phyloP scores from a whole-genome alignment of 2,888 invertebrate species.

The Eucera pruinosa region DNA sequence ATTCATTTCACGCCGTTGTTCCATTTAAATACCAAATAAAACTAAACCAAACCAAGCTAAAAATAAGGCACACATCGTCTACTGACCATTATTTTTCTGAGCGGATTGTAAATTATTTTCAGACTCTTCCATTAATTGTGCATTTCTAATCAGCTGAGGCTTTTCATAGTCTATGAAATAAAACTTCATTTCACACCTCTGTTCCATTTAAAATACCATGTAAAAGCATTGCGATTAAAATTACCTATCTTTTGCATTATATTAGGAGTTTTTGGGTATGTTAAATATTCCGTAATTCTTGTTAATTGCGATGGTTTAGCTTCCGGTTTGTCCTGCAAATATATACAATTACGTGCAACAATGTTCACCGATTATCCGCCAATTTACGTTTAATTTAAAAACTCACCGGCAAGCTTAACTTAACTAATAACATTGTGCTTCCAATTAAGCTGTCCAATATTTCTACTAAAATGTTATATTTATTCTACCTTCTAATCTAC shows the following conservation, averaged over 20 bases:
- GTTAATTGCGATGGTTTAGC: neutral
- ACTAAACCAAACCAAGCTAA: neutral
- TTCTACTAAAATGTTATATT: neutral
- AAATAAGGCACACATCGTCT: slow-evolving; percentile 7
- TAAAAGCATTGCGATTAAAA: neutral
- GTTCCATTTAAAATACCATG: neutral
- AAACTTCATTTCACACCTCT: neutral
- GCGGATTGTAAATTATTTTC: slow-evolving; percentile 10
- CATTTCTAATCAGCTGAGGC: slow-evolving; percentile 44
- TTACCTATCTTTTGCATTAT: slow-evolving; percentile 13
- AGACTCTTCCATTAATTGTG: too few relatives aligned
- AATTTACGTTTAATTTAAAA: slow-evolving; percentile 19
- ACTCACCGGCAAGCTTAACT: neutral
- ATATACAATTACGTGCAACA: neutral
- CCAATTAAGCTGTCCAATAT: too few relatives aligned
- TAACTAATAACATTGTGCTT: neutral
- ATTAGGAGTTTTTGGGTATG: neutral
- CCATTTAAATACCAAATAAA: too few relatives aligned
- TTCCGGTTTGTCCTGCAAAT: slow-evolving; percentile 21
- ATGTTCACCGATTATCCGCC: slow-evolving; percentile 5
- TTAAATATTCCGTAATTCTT: slow-evolving; percentile 4
- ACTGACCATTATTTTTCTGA: slow-evolving; percentile 38
- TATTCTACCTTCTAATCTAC: neutral
- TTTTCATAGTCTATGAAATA: slow-evolving; percentile 24
- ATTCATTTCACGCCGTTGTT: neutral